Conservation (phyloP, 2,113 vertebrate species). For the Myotis lucifugus region DNA sequence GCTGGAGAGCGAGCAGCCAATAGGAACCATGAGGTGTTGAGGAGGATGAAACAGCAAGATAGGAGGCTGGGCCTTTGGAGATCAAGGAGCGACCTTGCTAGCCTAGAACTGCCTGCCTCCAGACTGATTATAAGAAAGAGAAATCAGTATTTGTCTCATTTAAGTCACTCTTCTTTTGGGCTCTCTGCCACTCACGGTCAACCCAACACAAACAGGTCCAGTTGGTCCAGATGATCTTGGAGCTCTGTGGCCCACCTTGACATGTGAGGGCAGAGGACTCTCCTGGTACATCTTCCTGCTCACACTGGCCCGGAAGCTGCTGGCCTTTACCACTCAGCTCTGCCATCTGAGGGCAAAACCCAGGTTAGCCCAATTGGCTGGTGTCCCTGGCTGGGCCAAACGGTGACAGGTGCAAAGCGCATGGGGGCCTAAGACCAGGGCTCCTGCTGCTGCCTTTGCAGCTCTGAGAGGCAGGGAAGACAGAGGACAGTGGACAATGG, state of each 20-base stretch:
- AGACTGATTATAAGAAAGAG: background rate
- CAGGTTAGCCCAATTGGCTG: constrained; percentile 65
- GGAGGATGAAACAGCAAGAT: background rate
- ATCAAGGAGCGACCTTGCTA: background rate
- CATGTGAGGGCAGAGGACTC: background rate
- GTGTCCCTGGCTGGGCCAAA: constrained; percentile 81
- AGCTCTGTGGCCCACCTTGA: background rate
- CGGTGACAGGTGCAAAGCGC: constrained; percentile 81
- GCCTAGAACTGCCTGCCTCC: background rate
- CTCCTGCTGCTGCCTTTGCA: constrained; percentile 81
- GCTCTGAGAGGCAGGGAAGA: constrained; percentile 79
- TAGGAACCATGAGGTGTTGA: background rate
- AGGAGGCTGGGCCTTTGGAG: background rate
- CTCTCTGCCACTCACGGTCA: background rate
- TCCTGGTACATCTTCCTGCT: background rate
- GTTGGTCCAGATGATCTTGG: background rate
- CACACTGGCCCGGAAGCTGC: background rate
- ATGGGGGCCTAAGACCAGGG: constrained; percentile 79
- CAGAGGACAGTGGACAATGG: constrained; percentile 60
- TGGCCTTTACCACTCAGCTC: background rate
- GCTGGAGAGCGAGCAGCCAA: background rate
- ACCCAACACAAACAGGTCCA: background rate
- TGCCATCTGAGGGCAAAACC: background rate
- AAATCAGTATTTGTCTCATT: background rate
- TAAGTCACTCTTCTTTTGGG: background rate